Evolutionary conservation across 2,113 vertebrate species (phyloP).

Genomic region (Empidonax alnorum): DNA sequence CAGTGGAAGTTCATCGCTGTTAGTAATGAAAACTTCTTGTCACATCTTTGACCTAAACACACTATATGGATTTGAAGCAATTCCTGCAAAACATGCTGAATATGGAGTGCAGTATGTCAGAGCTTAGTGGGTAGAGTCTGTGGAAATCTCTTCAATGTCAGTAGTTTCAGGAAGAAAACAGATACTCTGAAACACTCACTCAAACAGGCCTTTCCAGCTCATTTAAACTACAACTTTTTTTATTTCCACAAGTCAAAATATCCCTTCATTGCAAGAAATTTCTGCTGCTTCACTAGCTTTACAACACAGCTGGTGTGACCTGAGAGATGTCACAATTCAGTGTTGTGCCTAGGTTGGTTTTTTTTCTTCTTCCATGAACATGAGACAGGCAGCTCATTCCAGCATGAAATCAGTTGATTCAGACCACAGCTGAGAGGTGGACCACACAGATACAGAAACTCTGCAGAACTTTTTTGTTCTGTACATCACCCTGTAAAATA

Average conservation of each 20-base stretch:
- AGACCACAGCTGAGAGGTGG: background rate
- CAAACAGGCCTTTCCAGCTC: conserved; percentile 9
- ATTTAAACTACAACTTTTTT: conserved; percentile 10
- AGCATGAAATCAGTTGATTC: background rate
- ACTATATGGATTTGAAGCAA: background rate
- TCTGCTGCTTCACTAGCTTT: background rate
- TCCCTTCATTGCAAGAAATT: background rate
- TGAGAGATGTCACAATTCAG: conserved; percentile 16
- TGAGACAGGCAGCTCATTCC: background rate
- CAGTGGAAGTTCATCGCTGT: background rate
- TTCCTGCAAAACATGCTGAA: background rate
- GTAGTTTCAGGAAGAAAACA: conserved; percentile 50
- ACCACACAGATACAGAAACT: conserved; percentile 32
- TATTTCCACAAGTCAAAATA: background rate
- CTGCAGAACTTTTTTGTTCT: background rate
- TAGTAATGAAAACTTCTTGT: background rate
- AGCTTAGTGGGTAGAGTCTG: background rate
- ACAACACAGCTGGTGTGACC: background rate
- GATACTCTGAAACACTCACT: background rate
- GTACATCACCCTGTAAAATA: conserved; percentile 2
- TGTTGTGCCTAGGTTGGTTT: background rate
- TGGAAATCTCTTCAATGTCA: conserved; percentile 10
- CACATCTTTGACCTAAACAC: background rate
- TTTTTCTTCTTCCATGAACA: background rate
- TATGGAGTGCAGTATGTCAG: background rate